phyloP scores from a whole-genome alignment of 2,113 vertebrate genomes.

The Siphamia tubifer region DNA sequence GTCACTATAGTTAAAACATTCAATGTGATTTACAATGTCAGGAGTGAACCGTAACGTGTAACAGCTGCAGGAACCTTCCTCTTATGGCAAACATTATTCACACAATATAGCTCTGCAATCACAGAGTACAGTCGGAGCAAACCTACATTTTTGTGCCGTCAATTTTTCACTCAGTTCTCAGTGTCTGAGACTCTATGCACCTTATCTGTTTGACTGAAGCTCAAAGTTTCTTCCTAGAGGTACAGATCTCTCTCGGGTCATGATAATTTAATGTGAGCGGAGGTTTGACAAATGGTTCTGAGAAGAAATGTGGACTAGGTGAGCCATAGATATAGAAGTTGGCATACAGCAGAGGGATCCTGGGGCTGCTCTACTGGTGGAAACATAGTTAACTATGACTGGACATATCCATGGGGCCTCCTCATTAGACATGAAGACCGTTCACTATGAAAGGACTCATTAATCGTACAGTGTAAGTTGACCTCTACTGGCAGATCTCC shows the following conservation, averaged over 20 bases:
- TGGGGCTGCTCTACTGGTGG: constrained; percentile 36
- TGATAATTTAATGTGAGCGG: constrained; percentile 69
- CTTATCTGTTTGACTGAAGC: constrained; percentile 27
- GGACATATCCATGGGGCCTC: constrained; percentile 58
- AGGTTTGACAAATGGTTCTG: constrained; percentile 72
- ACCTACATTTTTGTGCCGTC: constrained; percentile 21
- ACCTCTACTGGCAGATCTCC: constrained; percentile 6
- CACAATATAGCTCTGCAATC: constrained; percentile 30
- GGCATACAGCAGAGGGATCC: constrained; percentile 33
- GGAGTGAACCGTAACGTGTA: constrained; percentile 17
- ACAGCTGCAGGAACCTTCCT: constrained; percentile 12
- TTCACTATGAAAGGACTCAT: constrained; percentile 56
- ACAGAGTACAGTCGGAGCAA: constrained; percentile 18
- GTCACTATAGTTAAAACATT: constrained; percentile 19
- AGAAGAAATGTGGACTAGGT: constrained; percentile 43
- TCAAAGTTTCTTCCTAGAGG: constrained; percentile 33
- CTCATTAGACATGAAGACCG: constrained; percentile 69
- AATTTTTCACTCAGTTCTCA: constrained; percentile 49
- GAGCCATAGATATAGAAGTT: constrained; percentile 35
- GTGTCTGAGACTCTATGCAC: constrained; percentile 14
- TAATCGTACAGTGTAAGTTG: constrained; percentile 40
- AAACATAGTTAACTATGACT: constrained; percentile 61
- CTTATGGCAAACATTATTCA: constrained; percentile 16
- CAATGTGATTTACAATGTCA: constrained; percentile 38
- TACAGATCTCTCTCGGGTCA: constrained; percentile 55